These are phyloP conservation scores for Melanotaenia trifasciata DNA, from an alignment of 2,797 vertebrate genomes.

Conservation along the genomic window DNA sequence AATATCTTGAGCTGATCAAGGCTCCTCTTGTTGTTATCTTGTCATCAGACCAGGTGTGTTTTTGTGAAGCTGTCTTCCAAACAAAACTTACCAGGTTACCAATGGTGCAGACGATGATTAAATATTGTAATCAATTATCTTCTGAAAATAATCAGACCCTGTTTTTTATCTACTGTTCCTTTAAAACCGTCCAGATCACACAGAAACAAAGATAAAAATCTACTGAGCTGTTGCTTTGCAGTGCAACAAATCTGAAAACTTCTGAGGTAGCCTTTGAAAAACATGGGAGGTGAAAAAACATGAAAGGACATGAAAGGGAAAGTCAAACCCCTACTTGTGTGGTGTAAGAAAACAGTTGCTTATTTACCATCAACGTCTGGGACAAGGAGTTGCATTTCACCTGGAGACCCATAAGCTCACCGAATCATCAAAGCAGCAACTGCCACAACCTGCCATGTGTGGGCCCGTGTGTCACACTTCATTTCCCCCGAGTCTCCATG, in stretches of 20 bases:
- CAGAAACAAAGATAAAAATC: slow-evolving; percentile 53
- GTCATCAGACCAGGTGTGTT: slow-evolving; percentile 66
- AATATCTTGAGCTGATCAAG: slow-evolving; percentile 61
- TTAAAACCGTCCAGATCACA: slow-evolving; percentile 34
- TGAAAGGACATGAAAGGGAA: slow-evolving; percentile 55
- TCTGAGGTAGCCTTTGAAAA: slow-evolving; percentile 44
- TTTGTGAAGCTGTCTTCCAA: slow-evolving; percentile 40
- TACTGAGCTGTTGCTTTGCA: slow-evolving; percentile 45
- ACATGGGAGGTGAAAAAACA: slow-evolving; percentile 42
- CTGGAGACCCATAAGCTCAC: slow-evolving; percentile 69
- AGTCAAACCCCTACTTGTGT: slow-evolving; percentile 62
- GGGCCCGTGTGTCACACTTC: slow-evolving; percentile 76
- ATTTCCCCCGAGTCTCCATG: slow-evolving; percentile 75
- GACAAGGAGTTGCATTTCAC: slow-evolving; percentile 62
- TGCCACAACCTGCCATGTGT: slow-evolving; percentile 68
- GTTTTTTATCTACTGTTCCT: slow-evolving; percentile 57
- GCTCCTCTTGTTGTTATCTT: slow-evolving; percentile 64
- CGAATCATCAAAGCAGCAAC: slow-evolving; percentile 78
- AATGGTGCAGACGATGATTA: slow-evolving; percentile 42
- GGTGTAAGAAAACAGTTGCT: slow-evolving; percentile 61
- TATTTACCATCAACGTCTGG: slow-evolving; percentile 79
- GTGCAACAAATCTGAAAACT: slow-evolving; percentile 42
- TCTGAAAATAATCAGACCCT: slow-evolving; percentile 48
- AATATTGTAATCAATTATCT: slow-evolving; percentile 70
- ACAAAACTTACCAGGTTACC: slow-evolving; percentile 24